Percentiles rank a stretch among this genome's conserved stretches.
Evolutionary conservation across 2,113 vertebrate species (phyloP).

Genomic region (Catagonus wagneri): DNA sequence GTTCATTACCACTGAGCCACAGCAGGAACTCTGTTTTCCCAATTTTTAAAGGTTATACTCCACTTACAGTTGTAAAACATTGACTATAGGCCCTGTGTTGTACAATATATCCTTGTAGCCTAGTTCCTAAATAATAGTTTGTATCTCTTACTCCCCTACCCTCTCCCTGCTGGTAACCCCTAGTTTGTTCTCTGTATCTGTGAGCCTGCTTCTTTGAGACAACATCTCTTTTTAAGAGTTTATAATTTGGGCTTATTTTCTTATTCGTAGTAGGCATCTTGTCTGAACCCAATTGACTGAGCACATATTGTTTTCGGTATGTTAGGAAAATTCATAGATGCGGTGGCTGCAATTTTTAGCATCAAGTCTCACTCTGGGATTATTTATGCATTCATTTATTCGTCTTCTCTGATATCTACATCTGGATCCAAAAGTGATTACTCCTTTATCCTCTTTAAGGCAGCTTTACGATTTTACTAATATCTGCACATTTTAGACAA

Average conservation of each 20-base stretch:
- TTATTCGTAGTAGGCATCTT: neutral
- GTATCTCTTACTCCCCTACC: neutral
- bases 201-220: slow-evolving; percentile 23
- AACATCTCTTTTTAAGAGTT: slow-evolving; percentile 38
- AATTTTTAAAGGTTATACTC: neutral
- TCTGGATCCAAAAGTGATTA: neutral
- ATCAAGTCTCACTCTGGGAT: neutral
- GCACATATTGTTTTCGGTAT: neutral
- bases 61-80: neutral
- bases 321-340: neutral
- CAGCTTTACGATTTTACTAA: slow-evolving; percentile 29
- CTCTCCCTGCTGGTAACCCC: neutral
- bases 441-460: neutral
- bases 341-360: neutral
- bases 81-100: neutral
- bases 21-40: too few species aligned
- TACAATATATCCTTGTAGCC: neutral
- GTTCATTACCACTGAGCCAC: too few species aligned
- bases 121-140: neutral
- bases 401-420: neutral
- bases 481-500: slow-evolving; percentile 1
- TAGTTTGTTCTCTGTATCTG: neutral
- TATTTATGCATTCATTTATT: slow-evolving; percentile 21
- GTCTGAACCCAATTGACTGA: neutral
- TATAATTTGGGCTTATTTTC: neutral